Base-by-base conservation (phyloP, 2,888 invertebrate species). In the Colostygia pectinataria region DNA sequence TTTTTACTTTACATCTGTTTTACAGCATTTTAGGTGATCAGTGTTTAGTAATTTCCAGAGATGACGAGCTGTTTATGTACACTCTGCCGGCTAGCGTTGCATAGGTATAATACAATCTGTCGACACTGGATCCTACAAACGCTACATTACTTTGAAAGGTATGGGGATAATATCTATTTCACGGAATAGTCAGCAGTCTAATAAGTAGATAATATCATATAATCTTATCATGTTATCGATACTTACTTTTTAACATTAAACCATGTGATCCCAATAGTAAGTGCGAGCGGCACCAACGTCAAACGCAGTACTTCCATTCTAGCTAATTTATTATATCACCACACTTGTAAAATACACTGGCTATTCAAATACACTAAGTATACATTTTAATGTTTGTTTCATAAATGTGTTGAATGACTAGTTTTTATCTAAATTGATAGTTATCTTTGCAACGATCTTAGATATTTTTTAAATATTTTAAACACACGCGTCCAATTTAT, bases 281-380 rank as follows among this genome's bases (percentile, higher is more conserved):
- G 74, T 3, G 70, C 57, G 10, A 90, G 59, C 25, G 89, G 87
- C 44, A 87, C 58, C 55, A 89, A 42, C 0, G 78, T 66, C 8
- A 86, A 14, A 7, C 80, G 76, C 29, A 88, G 50, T 48, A 86
- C 64, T 60, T 83, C 86, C 86, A 88, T 87, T 37, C 34, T 75
- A 53, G 42, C 50, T 59, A 53, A 63, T 55, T 33, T 20, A 31
- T 28, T 20, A 6, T 20, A 38, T 39, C 37, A 39, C 33, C 14
- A 31, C 29, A 37, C 46, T 13, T n/a, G n/a, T n/a, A 24, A 9
- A 14, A 27, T 27, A 12, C n/a, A 31, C 14, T 29, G 6, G 13
- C 28, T 4, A 12, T 2, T 13, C 13, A 12, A 7, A 27, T 39
- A 20, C 23, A 45, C n/a, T n/a, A n/a, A n/a, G 31, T 44, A 14